Base-by-base conservation (phyloP, 2,888 invertebrate genomes). In the Hypsopygia costalis region DNA sequence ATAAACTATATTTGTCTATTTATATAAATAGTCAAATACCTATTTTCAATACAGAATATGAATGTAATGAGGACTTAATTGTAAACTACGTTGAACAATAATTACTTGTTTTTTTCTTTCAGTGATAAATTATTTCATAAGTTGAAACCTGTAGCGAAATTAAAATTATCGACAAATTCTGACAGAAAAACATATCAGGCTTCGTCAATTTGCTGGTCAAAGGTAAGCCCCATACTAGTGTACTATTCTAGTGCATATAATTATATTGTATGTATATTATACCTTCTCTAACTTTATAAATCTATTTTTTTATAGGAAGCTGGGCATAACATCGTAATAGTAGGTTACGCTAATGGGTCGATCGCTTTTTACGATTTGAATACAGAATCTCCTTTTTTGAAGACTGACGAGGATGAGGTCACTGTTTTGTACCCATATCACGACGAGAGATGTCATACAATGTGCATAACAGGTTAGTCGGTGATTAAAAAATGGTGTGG, bases 311-410 rank as follows among this genome's bases (percentile, higher is more conserved):
- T 81, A 16, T 57, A 91, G 91, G 81, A 86, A 69, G 74, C 75
- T 51, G 89, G 83, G 0, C 91, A 91, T 55, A 74, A 76, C 6
- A 73, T 81, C 22, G 71, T 94, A 33, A 89, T 90, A n/a, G 93
- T 92, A 1, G 94, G 94, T 1, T 94, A 93, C 60, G 85, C 92
- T 0, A 92, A 93, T 62, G 94, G 94, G 0, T 81, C 91, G 21
- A 88, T 91, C 1, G 93, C 91, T 2, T 66, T 92, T n/a, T 94
- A 91, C 81, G 89, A 94, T 64, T 55, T 94, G 10, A 69, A 63
- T 0, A 78, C 76, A 1, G 71, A 81, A 9, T 92, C 92, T 0
- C 81, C 89, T 1, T 55, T 93, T 6, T 59, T 93, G 32, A 73
- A 59, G 34, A 69, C 58, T 3, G 68, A 65, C 33, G 69, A 81